Evolutionary conservation across 2,797 vertebrate species (phyloP).

Genomic region (Eulemur rubriventer): DNA sequence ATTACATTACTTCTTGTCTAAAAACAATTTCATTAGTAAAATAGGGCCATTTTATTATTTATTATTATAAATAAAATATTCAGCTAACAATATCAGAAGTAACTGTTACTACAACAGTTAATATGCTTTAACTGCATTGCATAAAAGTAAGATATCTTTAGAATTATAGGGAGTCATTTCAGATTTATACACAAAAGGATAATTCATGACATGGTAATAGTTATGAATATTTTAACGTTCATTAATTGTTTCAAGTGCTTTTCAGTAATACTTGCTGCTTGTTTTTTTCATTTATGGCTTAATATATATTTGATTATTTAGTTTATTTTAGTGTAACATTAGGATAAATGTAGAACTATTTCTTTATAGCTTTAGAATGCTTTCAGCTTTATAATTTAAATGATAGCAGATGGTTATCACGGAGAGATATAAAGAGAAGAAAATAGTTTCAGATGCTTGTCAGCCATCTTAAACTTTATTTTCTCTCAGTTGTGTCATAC

Average conservation of each 20-base stretch:
- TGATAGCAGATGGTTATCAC: not conserved
- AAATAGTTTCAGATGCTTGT: conserved; percentile 35
- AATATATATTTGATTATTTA: conserved; percentile 59
- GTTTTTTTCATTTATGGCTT: conserved; percentile 53
- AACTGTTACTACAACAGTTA: conserved; percentile 32
- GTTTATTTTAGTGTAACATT: conserved; percentile 39
- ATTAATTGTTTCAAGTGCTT: conserved; percentile 77
- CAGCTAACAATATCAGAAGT: not conserved
- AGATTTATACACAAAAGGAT: conserved; percentile 62
- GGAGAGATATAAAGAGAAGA: conserved; percentile 15
- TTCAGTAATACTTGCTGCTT: conserved; percentile 69
- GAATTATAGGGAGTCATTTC: conserved; percentile 66
- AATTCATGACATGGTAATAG: conserved; percentile 74
- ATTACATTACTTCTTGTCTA: not conserved
- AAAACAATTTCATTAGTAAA: conserved; percentile 24
- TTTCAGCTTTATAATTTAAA: conserved; percentile 53
- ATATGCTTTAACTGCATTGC: conserved; percentile 35
- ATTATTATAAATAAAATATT: conserved; percentile 25
- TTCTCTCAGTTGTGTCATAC: not conserved
- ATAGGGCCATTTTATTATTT: not conserved
- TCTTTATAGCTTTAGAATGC: conserved; percentile 45
- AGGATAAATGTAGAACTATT: not conserved
- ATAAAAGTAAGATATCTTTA: conserved; percentile 66
- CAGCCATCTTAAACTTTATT: not conserved
- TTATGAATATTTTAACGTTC: conserved; percentile 78